A percentile compares a stretch with the other conserved stretches of the same genome.
These are phyloP conservation scores for Cherax quadricarinatus DNA, from an alignment of 1,140 invertebrate species.

Conservation along the genomic window DNA sequence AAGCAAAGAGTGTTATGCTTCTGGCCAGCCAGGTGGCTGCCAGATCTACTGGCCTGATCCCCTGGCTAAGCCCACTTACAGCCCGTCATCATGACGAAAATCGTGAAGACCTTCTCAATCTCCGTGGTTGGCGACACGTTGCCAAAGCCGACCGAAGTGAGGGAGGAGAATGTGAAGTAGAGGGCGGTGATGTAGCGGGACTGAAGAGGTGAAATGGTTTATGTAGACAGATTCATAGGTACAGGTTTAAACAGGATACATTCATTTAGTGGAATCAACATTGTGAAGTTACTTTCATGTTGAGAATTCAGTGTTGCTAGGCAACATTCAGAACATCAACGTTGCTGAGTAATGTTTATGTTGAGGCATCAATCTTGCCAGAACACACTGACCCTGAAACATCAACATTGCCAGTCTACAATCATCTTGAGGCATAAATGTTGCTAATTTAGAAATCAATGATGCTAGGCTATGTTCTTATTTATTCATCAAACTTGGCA, in stretches of 20 bases:
- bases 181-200: constrained; percentile 80
- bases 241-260: not conserved
- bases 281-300: not conserved
- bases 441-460: no score
- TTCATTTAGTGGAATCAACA: not conserved
- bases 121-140: constrained; percentile 81
- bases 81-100: constrained; percentile 79
- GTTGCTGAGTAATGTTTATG: not conserved
- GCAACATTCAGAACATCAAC: not conserved
- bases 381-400: no score
- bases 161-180: constrained; percentile 80
- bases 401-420: not conserved
- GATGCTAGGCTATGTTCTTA: no score
- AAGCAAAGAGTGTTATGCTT: not conserved
- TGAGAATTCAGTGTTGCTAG: no score
- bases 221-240: not conserved
- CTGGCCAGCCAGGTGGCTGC: not conserved
- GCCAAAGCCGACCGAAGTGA: constrained; percentile 81
- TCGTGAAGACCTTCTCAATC: constrained; percentile 80
- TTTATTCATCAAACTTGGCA: no score
- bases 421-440: no score
- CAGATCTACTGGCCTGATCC: not conserved
- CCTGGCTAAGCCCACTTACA: constrained; percentile 75
- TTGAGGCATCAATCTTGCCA: no score
- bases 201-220: constrained; percentile 54